Evolutionary conservation across 35 echinoderm and acorn worm genomes (phyloP), one percentile per base, ranked within the genome.

Genomic region (Holothuria glaberrima): DNA sequence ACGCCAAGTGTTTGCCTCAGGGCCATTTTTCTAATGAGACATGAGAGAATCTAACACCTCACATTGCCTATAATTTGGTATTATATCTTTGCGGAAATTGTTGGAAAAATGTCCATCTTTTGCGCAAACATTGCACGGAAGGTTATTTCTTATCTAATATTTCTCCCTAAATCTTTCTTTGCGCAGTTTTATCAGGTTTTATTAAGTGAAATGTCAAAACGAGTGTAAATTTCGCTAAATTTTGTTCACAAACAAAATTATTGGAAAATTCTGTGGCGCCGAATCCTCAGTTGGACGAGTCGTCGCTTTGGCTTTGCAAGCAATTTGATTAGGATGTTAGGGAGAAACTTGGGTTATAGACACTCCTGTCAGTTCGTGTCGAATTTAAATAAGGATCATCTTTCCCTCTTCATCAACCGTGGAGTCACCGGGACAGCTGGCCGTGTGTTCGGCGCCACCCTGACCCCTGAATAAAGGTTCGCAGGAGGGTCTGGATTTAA

Each of bases 151-250:
- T 78, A 78, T 78, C 27, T 22, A 78, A 78, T 78, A 78, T n/a
- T 78, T 78, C 21, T 7, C 50, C 74, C 29, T 78, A 78, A 78
- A 78, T 56, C 41, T 28, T 33, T 41, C 74, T 78, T 50, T 78
- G 74, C 38, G 74, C 74, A 41, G 34, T 35, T 78, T 78, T 35
- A 78, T 78, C 74, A 78, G 50, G 38, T 78, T 78, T 78, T 41
- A 78, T 78, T 78, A 78, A 78, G 74, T 78, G 74, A 78, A 78
- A 78, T 78, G 74, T 78, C 74, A 78, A 41, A 78, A 50, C 74
- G 38, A 78, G 74, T 78, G 74, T 78, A 78, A 78, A 78, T 48
- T 78, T 50, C 74, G 35, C 74, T 78, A 48, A 48, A 48, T 78
- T 78, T 78, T 54, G 38, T 78, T 48, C 74, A 78, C 74, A 78